Evolutionary conservation across 2,888 invertebrate species (phyloP), one percentile per base, ranked within the genome.

Genomic region (Cyclophora punctaria): DNA sequence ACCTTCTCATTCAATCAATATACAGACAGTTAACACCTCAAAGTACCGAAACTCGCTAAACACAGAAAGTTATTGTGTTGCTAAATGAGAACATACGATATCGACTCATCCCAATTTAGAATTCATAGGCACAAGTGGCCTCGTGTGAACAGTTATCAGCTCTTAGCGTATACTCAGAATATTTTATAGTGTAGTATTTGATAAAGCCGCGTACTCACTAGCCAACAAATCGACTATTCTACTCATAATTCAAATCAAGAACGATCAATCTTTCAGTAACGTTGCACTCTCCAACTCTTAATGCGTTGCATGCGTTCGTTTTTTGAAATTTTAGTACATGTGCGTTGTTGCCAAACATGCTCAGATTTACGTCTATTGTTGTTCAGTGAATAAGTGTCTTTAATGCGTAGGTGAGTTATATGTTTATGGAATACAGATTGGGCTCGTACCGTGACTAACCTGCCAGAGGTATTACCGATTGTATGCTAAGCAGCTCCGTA

Each of bases 71-170:
- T 55, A 54, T 52, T 54, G 20, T 20, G 20, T 20, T 20, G 52
- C 55, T 55, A 53, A 56, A 51, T 49, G 52, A 20, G 20, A 20
- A 20, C 20, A 20, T 20, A 20, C 34, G 55, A 46, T 55, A 56
- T 46, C 49, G 42, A 51, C 44, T 41, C 52, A 76, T 71, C 75
- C 75, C 68, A 75, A 74, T 78, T 79, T 60, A 67, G 68, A 69
- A 59, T 75, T 78, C 77, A 76, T 80, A 80, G 79, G 81, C 78
- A 77, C 67, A 73, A 66, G 70, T 63, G 68, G 67, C 81, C 81
- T 83, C 82, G 80, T 77, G 80, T 76, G 76, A 80, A 83, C 82
- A 82, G 83, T 84, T 84, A 85, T 78, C 73, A 76, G 72, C 71
- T 69, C 69, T 75, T 70, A 67, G 76, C 83, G 81, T 75, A 74